Conservation (phyloP, 2,113 vertebrate species). For the Scortum barcoo region DNA sequence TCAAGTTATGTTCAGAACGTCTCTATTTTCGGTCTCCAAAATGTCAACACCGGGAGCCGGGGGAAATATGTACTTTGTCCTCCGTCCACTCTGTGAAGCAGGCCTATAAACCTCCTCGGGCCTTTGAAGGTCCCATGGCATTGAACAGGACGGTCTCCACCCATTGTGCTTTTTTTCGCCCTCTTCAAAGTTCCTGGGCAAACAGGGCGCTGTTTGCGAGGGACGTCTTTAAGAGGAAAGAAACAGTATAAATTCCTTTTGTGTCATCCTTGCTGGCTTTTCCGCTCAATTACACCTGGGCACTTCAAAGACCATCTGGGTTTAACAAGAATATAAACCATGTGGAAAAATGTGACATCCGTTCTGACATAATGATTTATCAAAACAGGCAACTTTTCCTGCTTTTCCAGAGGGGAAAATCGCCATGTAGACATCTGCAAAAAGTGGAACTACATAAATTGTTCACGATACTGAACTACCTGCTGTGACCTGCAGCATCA, state of each 20-base stretch:
- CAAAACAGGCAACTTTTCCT: not conserved
- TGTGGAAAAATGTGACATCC: not conserved
- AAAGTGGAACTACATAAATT: not conserved
- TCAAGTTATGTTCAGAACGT: conserved; percentile 18
- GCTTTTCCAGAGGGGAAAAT: not conserved
- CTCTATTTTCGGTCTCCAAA: conserved; percentile 48
- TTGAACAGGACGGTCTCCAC: conserved; percentile 48
- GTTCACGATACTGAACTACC: not conserved
- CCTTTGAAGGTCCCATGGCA: conserved; percentile 73
- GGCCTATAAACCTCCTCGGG: conserved; percentile 60
- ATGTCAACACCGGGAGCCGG: conserved; percentile 46
- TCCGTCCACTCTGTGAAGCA: conserved; percentile 56
- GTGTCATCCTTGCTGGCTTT: conserved; percentile 11
- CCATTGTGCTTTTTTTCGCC: conserved; percentile 25
- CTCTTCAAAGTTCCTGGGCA: conserved; percentile 55
- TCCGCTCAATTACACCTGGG: not conserved
- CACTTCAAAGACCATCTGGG: conserved; percentile 8
- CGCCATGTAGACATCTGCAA: not conserved
- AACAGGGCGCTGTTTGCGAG: conserved; percentile 66
- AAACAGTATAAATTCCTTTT: conserved; percentile 33
- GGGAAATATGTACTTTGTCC: conserved; percentile 66
- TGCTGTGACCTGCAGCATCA: not conserved
- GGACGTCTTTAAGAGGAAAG: conserved; percentile 65
- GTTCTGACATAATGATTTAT: not conserved
- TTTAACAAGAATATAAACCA: conserved; percentile 16